Evolutionary conservation across 1,140 invertebrate species (phyloP).

Genomic region (Hyles euphorbiae): DNA sequence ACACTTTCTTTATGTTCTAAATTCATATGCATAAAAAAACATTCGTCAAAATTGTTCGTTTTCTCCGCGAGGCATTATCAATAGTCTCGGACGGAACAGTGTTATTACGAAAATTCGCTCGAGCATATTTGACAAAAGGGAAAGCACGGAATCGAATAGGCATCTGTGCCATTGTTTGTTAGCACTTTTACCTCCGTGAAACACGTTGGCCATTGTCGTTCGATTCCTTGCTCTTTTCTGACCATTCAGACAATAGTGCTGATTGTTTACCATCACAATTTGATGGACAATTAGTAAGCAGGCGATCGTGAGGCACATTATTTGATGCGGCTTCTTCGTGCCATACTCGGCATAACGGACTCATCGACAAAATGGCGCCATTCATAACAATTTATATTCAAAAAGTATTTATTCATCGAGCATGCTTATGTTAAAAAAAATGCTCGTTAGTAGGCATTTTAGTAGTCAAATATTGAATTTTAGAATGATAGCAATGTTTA

Average conservation of each 20-base stretch:
- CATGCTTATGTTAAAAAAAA: too few species aligned
- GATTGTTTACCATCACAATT: slow-evolving; percentile 41
- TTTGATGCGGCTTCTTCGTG: slow-evolving; percentile 1
- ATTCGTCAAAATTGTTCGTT: background rate
- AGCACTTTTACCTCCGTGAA: slow-evolving; percentile 44
- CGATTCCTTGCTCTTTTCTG: slow-evolving; percentile 31
- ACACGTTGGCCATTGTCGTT: slow-evolving; percentile 35
- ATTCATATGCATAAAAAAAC: background rate
- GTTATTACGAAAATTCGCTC: slow-evolving; percentile 24
- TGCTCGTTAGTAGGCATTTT: too few species aligned
- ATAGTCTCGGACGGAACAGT: slow-evolving; percentile 11
- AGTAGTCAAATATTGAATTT: too few species aligned
- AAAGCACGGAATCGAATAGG: slow-evolving; percentile 50
- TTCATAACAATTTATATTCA: too few species aligned
- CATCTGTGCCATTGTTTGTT: slow-evolving; percentile 42
- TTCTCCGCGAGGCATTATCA: background rate
- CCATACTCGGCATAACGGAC: too few species aligned
- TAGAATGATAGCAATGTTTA: too few species aligned
- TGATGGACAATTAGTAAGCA: slow-evolving; percentile 38
- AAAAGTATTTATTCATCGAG: too few species aligned
- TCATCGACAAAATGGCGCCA: too few species aligned
- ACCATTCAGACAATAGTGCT: slow-evolving; percentile 35
- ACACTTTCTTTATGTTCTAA: too few species aligned
- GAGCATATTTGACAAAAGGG: slow-evolving; percentile 36
- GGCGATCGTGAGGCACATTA: slow-evolving; percentile 31